Percentiles rank a stretch among this genome's conserved stretches.
phyloP scores from a whole-genome alignment of 1,140 invertebrate genomes.

The Pachypeltis micranthus region DNA sequence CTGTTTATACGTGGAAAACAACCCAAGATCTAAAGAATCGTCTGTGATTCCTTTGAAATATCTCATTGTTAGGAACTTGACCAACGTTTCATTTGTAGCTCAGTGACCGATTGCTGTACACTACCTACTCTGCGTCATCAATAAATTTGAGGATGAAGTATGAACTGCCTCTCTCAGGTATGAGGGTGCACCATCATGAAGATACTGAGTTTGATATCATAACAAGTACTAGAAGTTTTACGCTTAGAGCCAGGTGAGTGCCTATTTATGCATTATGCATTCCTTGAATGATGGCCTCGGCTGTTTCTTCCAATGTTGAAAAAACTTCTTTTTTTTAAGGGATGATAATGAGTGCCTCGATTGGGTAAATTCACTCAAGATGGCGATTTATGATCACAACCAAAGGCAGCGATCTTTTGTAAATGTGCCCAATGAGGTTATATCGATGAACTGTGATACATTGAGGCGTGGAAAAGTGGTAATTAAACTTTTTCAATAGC shows the following conservation, averaged over 20 bases:
- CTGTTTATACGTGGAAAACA: too few species aligned
- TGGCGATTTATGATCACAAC: conserved; percentile 47
- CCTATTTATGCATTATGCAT: conserved; percentile 36
- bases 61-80: conserved; percentile 19
- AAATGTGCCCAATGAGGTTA: conserved; percentile 32
- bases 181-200: conserved; percentile 44
- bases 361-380: conserved; percentile 52
- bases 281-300: conserved; percentile 13
- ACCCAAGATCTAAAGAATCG: too few species aligned
- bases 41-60: too few species aligned
- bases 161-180: conserved; percentile 46
- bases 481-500: too few species aligned
- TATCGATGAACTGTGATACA: conserved; percentile 26
- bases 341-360: conserved; percentile 46
- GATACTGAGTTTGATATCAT: conserved; percentile 49
- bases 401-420: conserved; percentile 42
- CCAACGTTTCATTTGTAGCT: conserved; percentile 46
- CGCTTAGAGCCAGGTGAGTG: conserved; percentile 48
- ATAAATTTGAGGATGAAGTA: conserved; percentile 45
- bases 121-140: conserved; percentile 40
- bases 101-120: conserved; percentile 56
- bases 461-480: conserved; percentile 31
- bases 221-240: conserved; percentile 52
- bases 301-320: too few species aligned
- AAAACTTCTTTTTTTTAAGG: conserved; percentile 33